These are phyloP conservation scores for Mylabris sibirica DNA, from an alignment of 2,888 invertebrate genomes.

Conservation along the genomic window DNA sequence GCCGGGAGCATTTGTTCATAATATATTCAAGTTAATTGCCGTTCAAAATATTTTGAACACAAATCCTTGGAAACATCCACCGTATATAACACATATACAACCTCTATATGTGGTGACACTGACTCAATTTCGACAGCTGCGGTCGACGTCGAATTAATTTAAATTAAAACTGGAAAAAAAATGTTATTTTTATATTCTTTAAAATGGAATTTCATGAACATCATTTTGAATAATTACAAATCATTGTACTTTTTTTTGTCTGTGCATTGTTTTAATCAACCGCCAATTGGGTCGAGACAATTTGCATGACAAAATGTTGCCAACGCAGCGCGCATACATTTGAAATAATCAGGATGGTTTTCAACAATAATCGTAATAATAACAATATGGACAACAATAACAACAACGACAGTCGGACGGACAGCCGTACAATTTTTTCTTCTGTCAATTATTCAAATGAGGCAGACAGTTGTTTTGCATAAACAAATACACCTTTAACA, in stretches of 20 bases:
- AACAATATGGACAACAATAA: not conserved
- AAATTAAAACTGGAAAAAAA: conserved; percentile 6
- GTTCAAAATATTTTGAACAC: conserved; percentile 1
- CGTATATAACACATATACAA: not conserved
- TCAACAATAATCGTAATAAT: conserved; percentile 1
- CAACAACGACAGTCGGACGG: conserved; percentile 17
- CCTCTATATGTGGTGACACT: conserved; percentile 9
- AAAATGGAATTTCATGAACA: not conserved
- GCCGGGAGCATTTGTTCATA: not conserved
- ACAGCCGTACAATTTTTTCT: conserved; percentile 22
- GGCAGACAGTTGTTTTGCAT: conserved; percentile 29
- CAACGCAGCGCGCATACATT: conserved; percentile 27
- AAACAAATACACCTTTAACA: conserved; percentile 18
- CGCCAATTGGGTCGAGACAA: conserved; percentile 25
- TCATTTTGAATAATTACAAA: conserved; percentile 3
- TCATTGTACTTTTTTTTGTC: not conserved
- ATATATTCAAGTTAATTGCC: conserved; percentile 10
- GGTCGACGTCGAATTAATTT: conserved; percentile 13
- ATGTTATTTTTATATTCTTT: not conserved
- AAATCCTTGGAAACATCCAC: conserved; percentile 20
- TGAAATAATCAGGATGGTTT: conserved; percentile 24
- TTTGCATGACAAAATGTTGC: conserved; percentile 29
- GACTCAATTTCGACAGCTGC: conserved; percentile 21
- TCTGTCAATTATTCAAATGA: conserved; percentile 33
- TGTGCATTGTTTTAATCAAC: not conserved